Evolutionary conservation across 2,888 invertebrate species (phyloP).

Genomic region (Tiliacea citrago): DNA sequence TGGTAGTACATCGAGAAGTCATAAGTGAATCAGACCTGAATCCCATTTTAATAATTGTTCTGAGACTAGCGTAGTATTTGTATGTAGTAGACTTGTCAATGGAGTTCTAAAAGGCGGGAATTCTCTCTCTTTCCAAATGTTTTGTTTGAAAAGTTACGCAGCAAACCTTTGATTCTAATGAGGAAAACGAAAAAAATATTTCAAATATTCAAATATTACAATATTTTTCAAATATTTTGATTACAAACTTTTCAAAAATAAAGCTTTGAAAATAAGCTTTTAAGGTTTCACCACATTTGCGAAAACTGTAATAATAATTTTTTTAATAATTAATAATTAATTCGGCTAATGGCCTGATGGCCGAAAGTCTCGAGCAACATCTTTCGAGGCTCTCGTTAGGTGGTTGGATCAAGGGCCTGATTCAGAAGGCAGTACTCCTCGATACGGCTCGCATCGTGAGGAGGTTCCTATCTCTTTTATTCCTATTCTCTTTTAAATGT

Average conservation of each 20-base stretch:
- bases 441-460: no score
- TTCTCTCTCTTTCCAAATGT: background rate
- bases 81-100: background rate
- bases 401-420: no score
- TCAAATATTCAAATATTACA: no score
- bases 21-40: background rate
- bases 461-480: no score
- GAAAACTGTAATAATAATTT: no score
- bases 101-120: background rate
- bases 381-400: no score
- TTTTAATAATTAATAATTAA: no score
- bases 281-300: background rate
- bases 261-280: background rate
- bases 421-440: no score
- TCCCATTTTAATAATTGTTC: background rate
- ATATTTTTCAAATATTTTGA: background rate
- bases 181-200: background rate
- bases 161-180: background rate
- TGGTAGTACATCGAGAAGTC: background rate
- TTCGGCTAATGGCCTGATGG: no score
- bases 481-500: no score
- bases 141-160: background rate
- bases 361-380: no score
- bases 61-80: background rate
- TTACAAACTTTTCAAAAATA: background rate